These are phyloP conservation scores for Zosterops borbonicus DNA, from an alignment of 2,113 vertebrate species.

Conservation along the genomic window DNA sequence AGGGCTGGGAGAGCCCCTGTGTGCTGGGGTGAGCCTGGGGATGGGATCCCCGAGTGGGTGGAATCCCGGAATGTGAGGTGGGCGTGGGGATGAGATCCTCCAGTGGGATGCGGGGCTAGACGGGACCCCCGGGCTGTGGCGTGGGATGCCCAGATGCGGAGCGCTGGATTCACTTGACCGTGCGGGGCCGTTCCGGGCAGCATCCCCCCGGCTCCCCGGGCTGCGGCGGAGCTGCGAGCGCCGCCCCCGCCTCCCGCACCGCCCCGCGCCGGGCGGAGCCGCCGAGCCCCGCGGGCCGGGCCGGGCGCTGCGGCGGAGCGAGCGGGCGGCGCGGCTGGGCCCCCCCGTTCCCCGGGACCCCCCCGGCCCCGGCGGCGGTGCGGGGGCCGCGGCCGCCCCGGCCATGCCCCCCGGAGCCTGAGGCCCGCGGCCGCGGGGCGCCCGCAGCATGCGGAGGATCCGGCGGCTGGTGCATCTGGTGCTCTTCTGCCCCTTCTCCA, in stretches of 20 bases:
- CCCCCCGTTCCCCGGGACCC: no score
- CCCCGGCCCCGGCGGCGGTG: neutral
- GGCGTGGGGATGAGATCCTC: neutral
- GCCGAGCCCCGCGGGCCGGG: no score
- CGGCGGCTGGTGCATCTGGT: constrained; percentile 86
- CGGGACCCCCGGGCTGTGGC: neutral
- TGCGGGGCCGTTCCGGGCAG: neutral
- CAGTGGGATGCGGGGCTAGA: fast-evolving
- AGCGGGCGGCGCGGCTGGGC: no score
- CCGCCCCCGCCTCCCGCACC: neutral
- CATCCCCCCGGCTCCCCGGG: neutral
- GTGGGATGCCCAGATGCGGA: neutral
- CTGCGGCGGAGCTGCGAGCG: neutral
- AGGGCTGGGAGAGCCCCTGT: neutral
- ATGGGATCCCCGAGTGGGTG: neutral
- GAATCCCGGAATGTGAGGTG: neutral
- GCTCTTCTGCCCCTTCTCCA: constrained; percentile 87
- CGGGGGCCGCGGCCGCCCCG: neutral
- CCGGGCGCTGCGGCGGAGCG: no score
- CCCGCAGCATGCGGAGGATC: constrained; percentile 83
- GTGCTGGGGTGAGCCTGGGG: neutral
- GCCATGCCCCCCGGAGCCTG: neutral
- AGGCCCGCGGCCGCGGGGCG: neutral
- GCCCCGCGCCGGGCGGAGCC: neutral
- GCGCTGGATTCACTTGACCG: fast-evolving